These are phyloP conservation scores for Amphilophus citrinellus DNA, from an alignment of 2,113 vertebrate species.

Conservation along the genomic window DNA sequence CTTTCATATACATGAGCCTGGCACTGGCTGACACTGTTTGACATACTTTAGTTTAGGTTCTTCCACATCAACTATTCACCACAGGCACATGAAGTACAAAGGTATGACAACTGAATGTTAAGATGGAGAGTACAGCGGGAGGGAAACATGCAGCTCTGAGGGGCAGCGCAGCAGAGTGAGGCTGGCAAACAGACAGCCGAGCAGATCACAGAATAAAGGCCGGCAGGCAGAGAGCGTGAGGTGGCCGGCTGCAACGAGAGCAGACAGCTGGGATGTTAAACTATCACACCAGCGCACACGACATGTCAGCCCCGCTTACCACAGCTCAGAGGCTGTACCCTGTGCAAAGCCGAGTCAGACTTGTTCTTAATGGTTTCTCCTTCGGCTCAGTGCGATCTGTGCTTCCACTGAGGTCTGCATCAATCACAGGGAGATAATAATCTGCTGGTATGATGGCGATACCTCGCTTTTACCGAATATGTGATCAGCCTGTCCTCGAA, in stretches of 20 bases:
- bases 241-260: slow-evolving; percentile 41
- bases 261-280: slow-evolving; percentile 63
- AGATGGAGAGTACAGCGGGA: neutral
- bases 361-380: neutral
- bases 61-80: neutral
- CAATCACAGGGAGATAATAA: neutral
- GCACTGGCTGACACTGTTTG: slow-evolving; percentile 7
- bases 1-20: neutral
- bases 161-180: slow-evolving; percentile 11
- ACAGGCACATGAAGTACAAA: neutral
- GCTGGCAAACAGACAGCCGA: slow-evolving; percentile 40
- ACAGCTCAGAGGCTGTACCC: slow-evolving; percentile 11
- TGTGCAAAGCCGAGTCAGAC: neutral
- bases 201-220: slow-evolving; percentile 28
- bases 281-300: slow-evolving; percentile 39
- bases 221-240: slow-evolving; percentile 49
- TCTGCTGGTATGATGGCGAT: neutral
- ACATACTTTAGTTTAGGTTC: neutral
- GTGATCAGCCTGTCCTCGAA: neutral
- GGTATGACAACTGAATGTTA: neutral
- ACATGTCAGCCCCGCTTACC: slow-evolving; percentile 35
- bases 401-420: neutral
- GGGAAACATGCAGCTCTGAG: neutral
- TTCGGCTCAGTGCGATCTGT: neutral
- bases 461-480: neutral